phyloP scores from a whole-genome alignment of 1,140 invertebrate species.

The Lasioglossum albipes region DNA sequence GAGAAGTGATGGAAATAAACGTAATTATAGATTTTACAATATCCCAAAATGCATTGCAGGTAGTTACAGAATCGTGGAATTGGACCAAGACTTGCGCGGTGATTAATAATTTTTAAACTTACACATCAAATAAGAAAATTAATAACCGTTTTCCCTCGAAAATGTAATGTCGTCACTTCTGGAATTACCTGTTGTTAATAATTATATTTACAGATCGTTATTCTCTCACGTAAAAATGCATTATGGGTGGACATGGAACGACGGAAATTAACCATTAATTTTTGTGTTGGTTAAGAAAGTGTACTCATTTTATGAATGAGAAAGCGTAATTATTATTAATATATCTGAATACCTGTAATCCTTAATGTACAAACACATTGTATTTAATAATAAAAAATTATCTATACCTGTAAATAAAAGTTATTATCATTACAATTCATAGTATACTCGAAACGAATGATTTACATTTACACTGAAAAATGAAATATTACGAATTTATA shows the following conservation, averaged over 20 bases:
- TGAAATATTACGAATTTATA: neutral
- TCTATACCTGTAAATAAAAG: neutral
- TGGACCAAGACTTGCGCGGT: constrained; percentile 46
- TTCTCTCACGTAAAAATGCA: constrained; percentile 54
- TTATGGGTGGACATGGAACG: constrained; percentile 70
- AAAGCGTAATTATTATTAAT: constrained; percentile 46
- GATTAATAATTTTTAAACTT: constrained; percentile 43
- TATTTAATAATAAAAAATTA: neutral
- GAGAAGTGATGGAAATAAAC: constrained; percentile 7
- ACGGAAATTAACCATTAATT: constrained; percentile 70
- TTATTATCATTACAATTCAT: neutral
- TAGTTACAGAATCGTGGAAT: constrained; percentile 58
- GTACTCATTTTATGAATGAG: constrained; percentile 61
- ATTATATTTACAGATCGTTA: constrained; percentile 14
- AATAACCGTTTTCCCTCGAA: neutral
- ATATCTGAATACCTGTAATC: neutral
- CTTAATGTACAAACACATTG: neutral
- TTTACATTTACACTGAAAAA: neutral
- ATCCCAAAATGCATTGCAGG: constrained; percentile 62
- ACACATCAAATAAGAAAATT: constrained; percentile 29
- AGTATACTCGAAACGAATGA: neutral
- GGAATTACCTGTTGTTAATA: constrained; percentile 4
- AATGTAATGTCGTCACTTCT: constrained; percentile 8
- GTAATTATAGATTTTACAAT: constrained; percentile 68
- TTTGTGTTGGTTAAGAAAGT: constrained; percentile 66